phyloP scores from a whole-genome alignment of 2,113 vertebrate species.

The Lycaon pictus region DNA sequence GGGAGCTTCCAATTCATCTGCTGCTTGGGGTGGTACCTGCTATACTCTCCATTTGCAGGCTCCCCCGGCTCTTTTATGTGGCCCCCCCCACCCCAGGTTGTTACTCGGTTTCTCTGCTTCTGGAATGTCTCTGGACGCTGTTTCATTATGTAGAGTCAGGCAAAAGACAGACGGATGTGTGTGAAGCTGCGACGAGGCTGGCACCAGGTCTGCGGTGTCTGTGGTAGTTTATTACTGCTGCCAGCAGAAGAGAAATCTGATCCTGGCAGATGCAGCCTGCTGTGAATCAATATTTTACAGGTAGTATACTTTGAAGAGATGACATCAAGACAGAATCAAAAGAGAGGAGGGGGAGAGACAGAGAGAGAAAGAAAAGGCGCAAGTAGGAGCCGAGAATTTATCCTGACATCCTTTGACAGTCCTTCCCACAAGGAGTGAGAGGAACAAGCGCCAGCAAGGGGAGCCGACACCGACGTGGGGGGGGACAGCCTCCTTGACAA shows the following conservation, averaged over 20 bases:
- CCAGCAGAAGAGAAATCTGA: conserved; percentile 89
- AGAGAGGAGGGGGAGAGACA: conserved; percentile 75
- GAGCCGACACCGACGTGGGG: conserved; percentile 65
- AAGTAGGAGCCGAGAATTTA: conserved; percentile 84
- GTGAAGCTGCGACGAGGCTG: conserved; percentile 81
- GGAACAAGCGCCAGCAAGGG: conserved; percentile 76
- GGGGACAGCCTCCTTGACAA: conserved; percentile 75
- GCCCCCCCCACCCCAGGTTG: conserved; percentile 73
- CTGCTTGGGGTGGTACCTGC: conserved; percentile 74
- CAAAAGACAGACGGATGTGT: conserved; percentile 83
- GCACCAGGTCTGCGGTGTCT: conserved; percentile 86
- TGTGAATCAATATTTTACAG: conserved; percentile 93
- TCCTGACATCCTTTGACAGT: conserved; percentile 87
- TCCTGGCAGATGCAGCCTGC: conserved; percentile 90
- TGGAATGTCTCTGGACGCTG: conserved; percentile 83
- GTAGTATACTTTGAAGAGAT: conserved; percentile 91
- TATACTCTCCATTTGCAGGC: conserved; percentile 71
- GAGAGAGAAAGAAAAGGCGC: conserved; percentile 68
- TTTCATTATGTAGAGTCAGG: conserved; percentile 88
- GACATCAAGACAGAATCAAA: conserved; percentile 89
- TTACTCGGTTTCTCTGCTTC: conserved; percentile 83
- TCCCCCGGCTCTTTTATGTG: conserved; percentile 81
- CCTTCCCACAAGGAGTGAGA: conserved; percentile 83
- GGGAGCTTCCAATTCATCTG: conserved; percentile 60
- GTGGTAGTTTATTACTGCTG: conserved; percentile 89